These are phyloP conservation scores for Heteropelma amictum DNA, from an alignment of 2,888 invertebrate genomes.

Conservation along the genomic window DNA sequence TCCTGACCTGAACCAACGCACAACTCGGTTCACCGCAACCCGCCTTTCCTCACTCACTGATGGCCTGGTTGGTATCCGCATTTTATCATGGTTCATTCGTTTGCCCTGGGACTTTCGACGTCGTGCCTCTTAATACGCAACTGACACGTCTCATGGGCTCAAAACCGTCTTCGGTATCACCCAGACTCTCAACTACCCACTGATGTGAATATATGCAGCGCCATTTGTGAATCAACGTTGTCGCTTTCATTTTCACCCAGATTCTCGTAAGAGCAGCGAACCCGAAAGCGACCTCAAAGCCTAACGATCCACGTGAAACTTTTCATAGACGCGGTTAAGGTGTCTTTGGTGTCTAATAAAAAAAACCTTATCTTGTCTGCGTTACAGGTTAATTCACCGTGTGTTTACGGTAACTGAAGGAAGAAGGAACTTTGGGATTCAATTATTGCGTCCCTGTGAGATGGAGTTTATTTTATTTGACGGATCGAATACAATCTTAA, in stretches of 20 bases:
- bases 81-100: conserved; percentile 54
- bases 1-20: conserved; percentile 38
- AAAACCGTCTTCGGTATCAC: conserved; percentile 21
- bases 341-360: background rate
- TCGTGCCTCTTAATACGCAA: conserved; percentile 39
- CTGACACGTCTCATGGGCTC: conserved; percentile 6
- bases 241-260: background rate
- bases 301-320: background rate
- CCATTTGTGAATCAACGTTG: background rate
- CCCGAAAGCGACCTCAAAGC: no score
- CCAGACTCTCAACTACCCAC: background rate
- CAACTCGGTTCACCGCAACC: conserved; percentile 4
- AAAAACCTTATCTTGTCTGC: no score
- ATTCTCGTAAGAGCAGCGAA: background rate
- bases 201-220: background rate
- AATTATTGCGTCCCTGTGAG: no score
- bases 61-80: conserved; percentile 24
- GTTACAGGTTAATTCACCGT: no score
- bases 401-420: no score
- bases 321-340: background rate
- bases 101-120: conserved; percentile 7
- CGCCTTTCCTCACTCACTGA: background rate
- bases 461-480: no score
- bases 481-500: no score
- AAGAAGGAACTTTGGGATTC: no score